Conservation (phyloP, 2,797 vertebrate species). For the Myotis pilosus region DNA sequence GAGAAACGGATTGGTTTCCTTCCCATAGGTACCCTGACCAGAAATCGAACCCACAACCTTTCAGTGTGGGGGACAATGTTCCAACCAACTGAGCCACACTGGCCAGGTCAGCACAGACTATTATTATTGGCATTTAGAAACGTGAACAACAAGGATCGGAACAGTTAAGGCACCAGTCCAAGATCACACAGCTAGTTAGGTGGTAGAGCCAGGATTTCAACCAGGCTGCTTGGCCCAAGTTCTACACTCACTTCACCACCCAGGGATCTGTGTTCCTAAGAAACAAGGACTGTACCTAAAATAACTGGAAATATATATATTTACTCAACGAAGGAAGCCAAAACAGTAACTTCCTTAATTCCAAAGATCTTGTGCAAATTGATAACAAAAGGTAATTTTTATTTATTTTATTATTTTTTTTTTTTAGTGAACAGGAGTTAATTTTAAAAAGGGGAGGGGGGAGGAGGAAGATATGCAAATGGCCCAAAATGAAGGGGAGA, state of each 20-base stretch:
- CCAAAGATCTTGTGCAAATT: neutral
- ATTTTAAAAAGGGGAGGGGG: neutral
- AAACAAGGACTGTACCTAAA: slow-evolving; percentile 13
- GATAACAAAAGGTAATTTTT: neutral
- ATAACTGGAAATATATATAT: neutral
- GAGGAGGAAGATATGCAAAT: neutral
- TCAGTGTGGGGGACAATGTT: neutral
- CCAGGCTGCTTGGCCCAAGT: neutral
- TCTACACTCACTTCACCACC: neutral
- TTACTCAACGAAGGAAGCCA: slow-evolving; percentile 21
- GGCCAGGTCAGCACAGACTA: neutral
- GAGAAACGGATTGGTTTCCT: neutral
- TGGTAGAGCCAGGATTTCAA: neutral
- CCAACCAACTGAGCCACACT: neutral
- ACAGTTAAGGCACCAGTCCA: neutral
- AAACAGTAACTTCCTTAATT: slow-evolving; percentile 21
- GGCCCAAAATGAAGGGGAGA: neutral
- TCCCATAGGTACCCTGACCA: neutral
- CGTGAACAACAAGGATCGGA: neutral
- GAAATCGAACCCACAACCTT: neutral
- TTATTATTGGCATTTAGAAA: neutral
- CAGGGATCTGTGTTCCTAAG: neutral
- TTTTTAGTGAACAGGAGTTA: neutral
- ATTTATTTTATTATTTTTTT: neutral
- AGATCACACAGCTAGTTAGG: neutral